A percentile compares a stretch with the other conserved stretches of the same genome.
phyloP scores from a whole-genome alignment of 2,797 vertebrate genomes.

The Anguilla anguilla region DNA sequence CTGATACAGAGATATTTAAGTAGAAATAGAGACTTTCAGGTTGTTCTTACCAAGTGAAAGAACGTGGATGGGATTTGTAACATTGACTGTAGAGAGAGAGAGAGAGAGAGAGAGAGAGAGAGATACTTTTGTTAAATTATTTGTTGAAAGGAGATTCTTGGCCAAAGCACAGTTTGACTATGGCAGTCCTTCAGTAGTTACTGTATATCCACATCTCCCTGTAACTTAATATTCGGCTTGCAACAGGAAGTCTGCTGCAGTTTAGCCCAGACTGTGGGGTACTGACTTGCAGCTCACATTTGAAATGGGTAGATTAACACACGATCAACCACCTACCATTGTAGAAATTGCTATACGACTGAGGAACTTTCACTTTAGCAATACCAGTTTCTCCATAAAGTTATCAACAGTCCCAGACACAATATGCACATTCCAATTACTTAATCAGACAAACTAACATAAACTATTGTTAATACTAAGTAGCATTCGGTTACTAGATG shows the following conservation, averaged over 20 bases:
- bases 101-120: conserved; percentile 34
- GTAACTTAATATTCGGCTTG: conserved; percentile 66
- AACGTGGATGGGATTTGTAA: conserved; percentile 14
- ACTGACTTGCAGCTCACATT: conserved; percentile 2
- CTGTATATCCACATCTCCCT: conserved; percentile 72
- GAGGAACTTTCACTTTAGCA: neutral
- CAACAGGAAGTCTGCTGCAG: conserved; percentile 57
- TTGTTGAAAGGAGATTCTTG: conserved; percentile 73
- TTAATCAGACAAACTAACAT: neutral
- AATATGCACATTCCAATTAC: neutral
- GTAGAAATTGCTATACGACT: conserved; percentile 13
- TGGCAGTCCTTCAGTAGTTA: conserved; percentile 49
- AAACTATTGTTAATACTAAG: neutral
- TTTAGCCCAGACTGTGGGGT: conserved; percentile 48
- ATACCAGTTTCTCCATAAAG: neutral
- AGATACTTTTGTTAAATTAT: conserved; percentile 60
- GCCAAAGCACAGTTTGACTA: conserved; percentile 36
- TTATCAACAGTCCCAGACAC: neutral
- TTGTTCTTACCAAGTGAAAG: conserved; percentile 63
- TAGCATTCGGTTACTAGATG: neutral
- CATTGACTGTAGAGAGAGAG: conserved; percentile 55
- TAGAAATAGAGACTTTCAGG: conserved; percentile 5
- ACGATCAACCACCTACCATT: conserved; percentile 18
- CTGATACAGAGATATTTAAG: neutral
- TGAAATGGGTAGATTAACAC: conserved; percentile 22